A percentile compares a stretch with the other conserved stretches of the same genome.
phyloP scores from a whole-genome alignment of 2,888 invertebrate genomes.

The Hirtodrosophila cameraria region DNA sequence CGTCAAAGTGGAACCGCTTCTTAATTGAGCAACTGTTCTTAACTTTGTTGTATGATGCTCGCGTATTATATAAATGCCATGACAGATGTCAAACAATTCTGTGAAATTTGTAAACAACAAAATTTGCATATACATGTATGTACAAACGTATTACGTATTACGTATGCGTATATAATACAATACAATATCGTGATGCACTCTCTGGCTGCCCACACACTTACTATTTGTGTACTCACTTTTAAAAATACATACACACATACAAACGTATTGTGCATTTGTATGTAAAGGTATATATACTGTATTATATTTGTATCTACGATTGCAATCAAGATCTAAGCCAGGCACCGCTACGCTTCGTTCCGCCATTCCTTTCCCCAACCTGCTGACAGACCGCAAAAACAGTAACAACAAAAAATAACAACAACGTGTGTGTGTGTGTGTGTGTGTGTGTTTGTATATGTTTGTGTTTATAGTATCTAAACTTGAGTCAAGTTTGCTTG shows the following conservation, averaged over 20 bases:
- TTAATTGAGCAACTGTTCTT: slow-evolving; percentile 15
- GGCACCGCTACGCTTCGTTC: neutral
- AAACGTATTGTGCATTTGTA: slow-evolving; percentile 10
- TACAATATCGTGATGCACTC: slow-evolving; percentile 29
- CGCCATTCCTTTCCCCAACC: slow-evolving; percentile 3
- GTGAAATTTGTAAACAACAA: slow-evolving; percentile 51
- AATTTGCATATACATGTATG: neutral
- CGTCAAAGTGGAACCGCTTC: neutral
- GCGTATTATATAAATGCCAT: slow-evolving; percentile 30
- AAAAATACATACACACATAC: neutral
- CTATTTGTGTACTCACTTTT: neutral
- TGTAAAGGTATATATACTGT: no score
- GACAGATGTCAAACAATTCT: slow-evolving; percentile 47
- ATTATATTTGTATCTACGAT: no score
- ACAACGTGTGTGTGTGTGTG: slow-evolving; percentile 10
- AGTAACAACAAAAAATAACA: slow-evolving; percentile 20
- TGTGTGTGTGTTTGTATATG: slow-evolving; percentile 13
- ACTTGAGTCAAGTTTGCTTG: slow-evolving; percentile 62
- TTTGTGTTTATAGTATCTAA: slow-evolving; percentile 34
- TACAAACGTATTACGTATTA: neutral
- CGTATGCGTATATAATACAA: slow-evolving; percentile 10
- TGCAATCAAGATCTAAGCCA: slow-evolving; percentile 53
- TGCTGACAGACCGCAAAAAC: slow-evolving; percentile 32
- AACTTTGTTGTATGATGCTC: slow-evolving; percentile 11
- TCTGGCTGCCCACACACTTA: slow-evolving; percentile 36